Base-by-base conservation (phyloP, 1,140 invertebrate genomes). In the Megalonaias nervosa region DNA sequence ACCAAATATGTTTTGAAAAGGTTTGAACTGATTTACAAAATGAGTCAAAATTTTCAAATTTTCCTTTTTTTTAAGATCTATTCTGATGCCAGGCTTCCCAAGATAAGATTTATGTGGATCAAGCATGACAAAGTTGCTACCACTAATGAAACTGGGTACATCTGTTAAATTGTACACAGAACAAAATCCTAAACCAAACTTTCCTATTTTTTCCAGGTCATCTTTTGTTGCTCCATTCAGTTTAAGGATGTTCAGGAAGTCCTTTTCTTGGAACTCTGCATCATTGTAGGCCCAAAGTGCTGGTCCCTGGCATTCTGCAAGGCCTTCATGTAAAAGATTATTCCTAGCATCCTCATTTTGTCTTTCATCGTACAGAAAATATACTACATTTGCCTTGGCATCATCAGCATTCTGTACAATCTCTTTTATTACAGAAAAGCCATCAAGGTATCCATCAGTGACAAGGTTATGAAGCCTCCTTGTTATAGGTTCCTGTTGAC, bases 101-200 rank as follows among this genome's bases (percentile, higher is more conserved):
- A 88, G 67, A 68, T 85, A 82, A 21, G 68, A 81, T 31, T 73
- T 66, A 59, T 89, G 88, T 21, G 88, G 88, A 74, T 89, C 88
- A 81, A 89, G 88, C 15, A 89, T 82, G 4, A 88, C 86, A 48
- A 88, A 56, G 56, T 67, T 83, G 38, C 88, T 61, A 60, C 83
- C 61, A 64, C 84, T 86, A 5, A 89, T 74, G 65, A 89, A 87
- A 72, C 85, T 87, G 11, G 87, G 87, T 11, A 87, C 82, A 77
- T 89, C 88, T 15, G 87, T 88, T 13, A 88, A 65, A 71, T 88
- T 89, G 79, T 88, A 89, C 12, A 88, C 86, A 56, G 88, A 73
- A 74, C 87, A 88, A 77, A 88, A 88, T 14, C 87, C 87, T 12
- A 88, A 74, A 4, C 88, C 87, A 84, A 88, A 89, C 57, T 77